Percentiles rank a stretch among this genome's conserved stretches.
Conservation (phyloP, 2,113 vertebrate species). For the Arvicanthis niloticus region DNA sequence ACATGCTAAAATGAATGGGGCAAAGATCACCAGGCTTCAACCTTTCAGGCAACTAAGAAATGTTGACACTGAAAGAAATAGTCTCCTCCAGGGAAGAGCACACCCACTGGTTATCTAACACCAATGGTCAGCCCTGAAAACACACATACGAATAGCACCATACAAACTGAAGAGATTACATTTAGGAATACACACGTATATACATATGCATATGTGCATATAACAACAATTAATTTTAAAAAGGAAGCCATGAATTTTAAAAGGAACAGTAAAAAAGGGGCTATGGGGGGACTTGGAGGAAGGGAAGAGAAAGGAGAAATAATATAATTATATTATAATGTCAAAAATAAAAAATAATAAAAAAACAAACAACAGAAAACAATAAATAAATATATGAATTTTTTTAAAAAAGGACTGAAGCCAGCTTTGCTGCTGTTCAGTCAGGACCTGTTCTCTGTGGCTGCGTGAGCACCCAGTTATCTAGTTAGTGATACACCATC, state of each 20-base stretch:
- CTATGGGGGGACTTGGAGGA: not conserved
- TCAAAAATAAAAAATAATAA: not conserved
- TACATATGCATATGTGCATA: not conserved
- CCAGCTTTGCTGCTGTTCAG: not conserved
- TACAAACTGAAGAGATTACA: not conserved
- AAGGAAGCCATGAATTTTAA: not conserved
- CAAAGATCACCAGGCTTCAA: not conserved
- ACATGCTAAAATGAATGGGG: not conserved
- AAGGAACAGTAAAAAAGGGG: not conserved
- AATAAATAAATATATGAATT: not conserved
- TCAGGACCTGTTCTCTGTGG: not conserved
- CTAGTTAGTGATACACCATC: not conserved
- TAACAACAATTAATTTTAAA: not conserved
- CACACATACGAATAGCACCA: not conserved
- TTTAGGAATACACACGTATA: not conserved
- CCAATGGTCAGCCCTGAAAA: not conserved
- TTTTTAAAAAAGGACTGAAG: not conserved
- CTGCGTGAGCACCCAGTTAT: accelerated
- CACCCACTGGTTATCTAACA: not conserved
- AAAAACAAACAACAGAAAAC: not conserved
- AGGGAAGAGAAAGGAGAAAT: not conserved
- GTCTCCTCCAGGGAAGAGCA: not conserved
- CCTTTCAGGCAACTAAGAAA: not conserved
- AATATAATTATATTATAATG: not conserved
- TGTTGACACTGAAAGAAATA: not conserved